Evolutionary conservation across 1,140 invertebrate genomes (phyloP).

Genomic region (Drosophila nikananu): DNA sequence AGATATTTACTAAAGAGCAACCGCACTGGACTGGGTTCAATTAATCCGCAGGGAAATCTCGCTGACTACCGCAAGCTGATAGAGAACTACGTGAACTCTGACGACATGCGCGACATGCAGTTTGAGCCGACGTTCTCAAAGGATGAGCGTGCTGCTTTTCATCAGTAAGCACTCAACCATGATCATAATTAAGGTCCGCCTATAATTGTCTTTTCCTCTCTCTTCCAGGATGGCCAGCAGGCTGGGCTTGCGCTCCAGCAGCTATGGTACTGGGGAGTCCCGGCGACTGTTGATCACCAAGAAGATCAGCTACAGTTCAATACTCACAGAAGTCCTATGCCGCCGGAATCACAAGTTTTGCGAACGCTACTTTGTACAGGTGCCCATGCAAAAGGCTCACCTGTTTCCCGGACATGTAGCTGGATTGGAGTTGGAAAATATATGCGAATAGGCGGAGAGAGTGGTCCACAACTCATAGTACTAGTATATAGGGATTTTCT

Average conservation of each 20-base stretch:
- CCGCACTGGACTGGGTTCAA: constrained; percentile 68
- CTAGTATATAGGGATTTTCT: constrained; percentile 53
- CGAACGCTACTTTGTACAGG: constrained; percentile 82
- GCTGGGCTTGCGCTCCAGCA: constrained; percentile 87
- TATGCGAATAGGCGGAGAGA: constrained; percentile 25
- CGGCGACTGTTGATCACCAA: constrained; percentile 86
- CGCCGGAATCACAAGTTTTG: constrained; percentile 67
- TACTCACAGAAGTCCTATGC: constrained; percentile 66
- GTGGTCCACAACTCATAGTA: constrained; percentile 13
- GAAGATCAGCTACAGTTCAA: constrained; percentile 56
- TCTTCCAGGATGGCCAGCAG: constrained; percentile 74
- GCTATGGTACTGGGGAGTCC: constrained; percentile 86
- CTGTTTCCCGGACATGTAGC: constrained; percentile 74
- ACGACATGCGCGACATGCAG: constrained; percentile 87
- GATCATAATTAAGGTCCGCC: background rate
- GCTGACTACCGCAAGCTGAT: constrained; percentile 55
- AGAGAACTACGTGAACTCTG: constrained; percentile 86
- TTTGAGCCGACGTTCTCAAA: constrained; percentile 90
- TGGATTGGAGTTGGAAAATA: constrained; percentile 61
- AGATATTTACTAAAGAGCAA: constrained; percentile 79
- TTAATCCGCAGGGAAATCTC: constrained; percentile 31
- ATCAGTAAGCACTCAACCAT: constrained; percentile 86
- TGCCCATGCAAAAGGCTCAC: constrained; percentile 71
- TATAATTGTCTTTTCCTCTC: background rate
- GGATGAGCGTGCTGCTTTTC: constrained; percentile 90